Conservation (phyloP, 2,888 invertebrate genomes). For the Papilio gigon region DNA sequence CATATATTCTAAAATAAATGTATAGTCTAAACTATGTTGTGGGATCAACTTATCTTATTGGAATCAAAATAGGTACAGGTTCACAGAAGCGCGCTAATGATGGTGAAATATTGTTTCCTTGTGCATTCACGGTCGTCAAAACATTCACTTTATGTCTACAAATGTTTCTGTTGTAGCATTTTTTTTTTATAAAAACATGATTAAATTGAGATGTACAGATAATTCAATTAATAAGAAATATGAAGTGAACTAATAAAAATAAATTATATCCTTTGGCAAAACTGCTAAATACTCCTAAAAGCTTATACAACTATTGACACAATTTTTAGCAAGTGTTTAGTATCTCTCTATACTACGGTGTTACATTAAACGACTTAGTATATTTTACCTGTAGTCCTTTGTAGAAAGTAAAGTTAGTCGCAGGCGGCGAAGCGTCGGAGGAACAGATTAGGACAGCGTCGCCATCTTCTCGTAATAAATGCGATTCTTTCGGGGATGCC, state of each 20-base stretch:
- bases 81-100: slow-evolving; percentile 16
- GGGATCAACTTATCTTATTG: background rate
- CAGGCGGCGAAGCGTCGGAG: slow-evolving; percentile 89
- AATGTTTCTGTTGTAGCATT: background rate
- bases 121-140: background rate
- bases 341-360: too few relatives aligned
- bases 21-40: background rate
- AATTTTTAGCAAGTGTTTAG: slow-evolving; percentile 3
- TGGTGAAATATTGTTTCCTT: slow-evolving; percentile 11
- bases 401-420: slow-evolving; percentile 89
- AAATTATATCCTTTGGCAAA: too few relatives aligned
- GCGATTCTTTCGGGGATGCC: slow-evolving; percentile 84
- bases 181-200: background rate
- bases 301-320: background rate
- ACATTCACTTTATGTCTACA: background rate
- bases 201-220: too few relatives aligned
- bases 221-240: too few relatives aligned
- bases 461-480: slow-evolving; percentile 87
- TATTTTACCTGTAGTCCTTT: slow-evolving; percentile 86
- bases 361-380: background rate
- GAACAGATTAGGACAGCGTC: slow-evolving; percentile 90
- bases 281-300: too few relatives aligned
- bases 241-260: too few relatives aligned
- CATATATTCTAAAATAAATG: background rate
- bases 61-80: background rate